Base-by-base conservation (phyloP, 2,113 vertebrate genomes). In the Hippocampus comes region DNA sequence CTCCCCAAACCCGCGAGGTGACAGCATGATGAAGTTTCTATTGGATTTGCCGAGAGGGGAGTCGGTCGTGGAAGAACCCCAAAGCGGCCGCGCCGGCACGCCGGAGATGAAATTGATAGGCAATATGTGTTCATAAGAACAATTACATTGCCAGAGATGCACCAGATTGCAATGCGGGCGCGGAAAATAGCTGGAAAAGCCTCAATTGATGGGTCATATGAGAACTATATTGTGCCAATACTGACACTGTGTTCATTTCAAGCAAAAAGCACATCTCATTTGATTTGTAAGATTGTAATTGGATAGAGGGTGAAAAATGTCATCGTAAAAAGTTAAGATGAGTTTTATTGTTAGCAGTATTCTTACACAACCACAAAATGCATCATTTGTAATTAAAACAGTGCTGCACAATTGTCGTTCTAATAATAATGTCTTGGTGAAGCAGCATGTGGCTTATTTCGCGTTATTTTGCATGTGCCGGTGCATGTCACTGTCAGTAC, bases 1-100 rank as follows among this genome's bases (percentile, higher is more conserved):
- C 53, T 82, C 82, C 83, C 82, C 84, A 78, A 88, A 87, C 74
- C 81, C 69, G 82, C 72, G 84, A 90, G 89, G 90, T 89, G 89
- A 92, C 87, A 91, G 84, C 81, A 80, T 89, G 87, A 88, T 88
- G 85, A 91, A 87, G 84, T 87, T 89, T 89, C 83, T 87, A 90
- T 88, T 88, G 87, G 80, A 86, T 90, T 89, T 88, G 68, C 75
- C 82, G 78, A 77, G 75, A 86, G 84, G 65, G 9, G 77, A 87
- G 75, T 76, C 77, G 78, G 75, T 79, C 79, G 80, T 63, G 75
- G 75, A 87, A 88, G 25, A n/a, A 79, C 85, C 76, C 77, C 71
- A 76, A 71, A 68, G 64, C 72, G 82, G 78, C 69, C 38, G 55
- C 84, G 82, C 73, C 74, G 70, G 75, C 71, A 20, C 59, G 59